Base-by-base conservation (phyloP, 2,888 invertebrate species). In the Megaustenia siamemsis region DNA sequence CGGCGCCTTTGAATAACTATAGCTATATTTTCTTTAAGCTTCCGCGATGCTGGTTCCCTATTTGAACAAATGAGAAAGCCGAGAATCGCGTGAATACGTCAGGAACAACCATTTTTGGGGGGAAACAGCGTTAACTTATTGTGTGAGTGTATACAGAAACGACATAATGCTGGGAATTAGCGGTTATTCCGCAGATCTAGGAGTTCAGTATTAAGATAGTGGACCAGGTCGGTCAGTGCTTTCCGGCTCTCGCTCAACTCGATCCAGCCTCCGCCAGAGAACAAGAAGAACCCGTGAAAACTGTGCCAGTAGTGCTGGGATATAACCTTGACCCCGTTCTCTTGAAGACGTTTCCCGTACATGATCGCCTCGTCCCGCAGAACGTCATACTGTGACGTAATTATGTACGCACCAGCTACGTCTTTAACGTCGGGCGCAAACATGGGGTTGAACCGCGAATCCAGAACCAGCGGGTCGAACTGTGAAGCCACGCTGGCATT, bases 361-460 rank as follows among this genome's bases (percentile, higher is more conserved):
- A 94, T 92, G 10, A 93, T 87, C 21, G 92, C 93, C 85, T 94
- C 94, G 86, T 94, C 94, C 4, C 94, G 87, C 18, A 94, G 90
- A 4, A 94, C 92, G 85, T 94, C 94, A 87, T 92, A 93, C 71
- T 94, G 93, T 49, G 93, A 92, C 28, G 94, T 93, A 15, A 93
- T 89, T 68, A 94, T 89, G 80, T 93, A 93, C 2, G 94, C 90
- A 53, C 90, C 89, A 0, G 94, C 93, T 63, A 93, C 86, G 18
- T 89, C 90, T 12, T 86, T 83, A 21, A 93, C 85, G 82, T 93
- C 89, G 8, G 77, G 87, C 10, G 90, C 87, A 90, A 94, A 91
- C 88, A 94, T 90, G 12, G 94, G 94, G 43, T 93, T 91, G 68
- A 94, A 92, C 53, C 89, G 86, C 12, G 89, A 83, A 60, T 91